Base-by-base conservation (phyloP, 2,797 vertebrate genomes). In the Manis crassicaudata region DNA sequence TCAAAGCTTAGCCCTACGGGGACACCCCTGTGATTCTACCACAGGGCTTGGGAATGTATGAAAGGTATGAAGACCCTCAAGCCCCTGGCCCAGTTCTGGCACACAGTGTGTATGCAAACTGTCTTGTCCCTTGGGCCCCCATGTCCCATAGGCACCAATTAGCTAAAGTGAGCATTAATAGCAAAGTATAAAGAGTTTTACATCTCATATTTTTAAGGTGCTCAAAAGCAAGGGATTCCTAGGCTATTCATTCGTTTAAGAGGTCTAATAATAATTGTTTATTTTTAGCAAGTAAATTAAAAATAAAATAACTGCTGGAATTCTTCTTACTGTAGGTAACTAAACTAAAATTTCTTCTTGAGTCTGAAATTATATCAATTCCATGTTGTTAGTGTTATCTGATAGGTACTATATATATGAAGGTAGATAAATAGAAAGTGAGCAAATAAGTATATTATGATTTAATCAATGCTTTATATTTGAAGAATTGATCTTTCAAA, bases 291-390 rank as follows among this genome's bases (percentile, higher is more conserved):
- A 92, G 43, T 62, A 91, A 93, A 58, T 60, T 80, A 68, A 79
- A 95, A 83, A 46, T 65, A 62, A 91, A 91, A 63, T 17, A 89
- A 79, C 29, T 6, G 63, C 32, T 17, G 25, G 32, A 80, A 77
- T 13, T 32, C 25, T 13, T 81, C 93, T 58, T 32, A 52, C 29
- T 2, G 3, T 17, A 11, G 1, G 52, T 87, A 81, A 88, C 68
- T 80, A 50, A 70, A 76, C 54, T 63, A 72, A 94, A 94, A 80
- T 67, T 72, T 86, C 67, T 95, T 86, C 67, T 95, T 82, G 84
- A 68, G 4, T 75, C 89, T 85, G 27, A 85, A 95, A 70, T 96
- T 86, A 9, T 80, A 67, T 92, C 54, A 83, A 37, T 16, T 94
- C 50, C 35, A 37, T 52, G 50, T 65, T 88, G 60, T 83, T 81